Conservation (phyloP, 2,113 vertebrate genomes). For the Saguinus midas region DNA sequence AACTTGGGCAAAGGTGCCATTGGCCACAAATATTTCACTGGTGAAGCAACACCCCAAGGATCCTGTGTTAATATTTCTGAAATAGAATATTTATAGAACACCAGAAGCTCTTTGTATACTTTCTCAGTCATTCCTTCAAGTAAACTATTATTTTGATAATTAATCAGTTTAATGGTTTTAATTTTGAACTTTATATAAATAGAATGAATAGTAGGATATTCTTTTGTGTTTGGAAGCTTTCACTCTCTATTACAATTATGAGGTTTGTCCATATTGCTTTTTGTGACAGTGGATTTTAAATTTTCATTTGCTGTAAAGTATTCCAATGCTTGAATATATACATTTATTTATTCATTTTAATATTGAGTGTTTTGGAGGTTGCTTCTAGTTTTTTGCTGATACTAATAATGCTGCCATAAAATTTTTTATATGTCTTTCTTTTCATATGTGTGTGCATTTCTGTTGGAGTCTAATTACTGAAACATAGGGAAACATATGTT, state of each 20-base stretch:
- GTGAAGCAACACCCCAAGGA: no score
- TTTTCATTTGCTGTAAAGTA: neutral
- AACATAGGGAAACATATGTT: neutral
- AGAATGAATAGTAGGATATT: neutral
- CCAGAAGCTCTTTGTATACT: neutral
- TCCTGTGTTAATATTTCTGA: neutral
- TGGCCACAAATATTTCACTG: no score
- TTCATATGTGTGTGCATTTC: neutral
- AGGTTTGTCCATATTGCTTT: neutral
- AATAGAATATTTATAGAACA: neutral
- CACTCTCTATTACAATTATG: neutral
- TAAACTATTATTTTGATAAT: neutral
- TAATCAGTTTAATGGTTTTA: neutral
- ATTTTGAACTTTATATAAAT: constrained; percentile 26
- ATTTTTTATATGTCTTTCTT: neutral
- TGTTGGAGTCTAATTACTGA: neutral
- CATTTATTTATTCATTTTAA: neutral
- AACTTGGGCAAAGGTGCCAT: no score
- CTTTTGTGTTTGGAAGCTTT: neutral
- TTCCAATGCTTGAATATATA: neutral
- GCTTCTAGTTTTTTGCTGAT: neutral
- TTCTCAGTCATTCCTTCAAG: neutral
- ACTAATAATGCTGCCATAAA: neutral
- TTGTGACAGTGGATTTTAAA: neutral
- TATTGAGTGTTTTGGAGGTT: neutral